Evolutionary conservation across 2,113 vertebrate species (phyloP), one percentile per base, ranked within the genome.

Genomic region (Sakesphorus luctuosus): DNA sequence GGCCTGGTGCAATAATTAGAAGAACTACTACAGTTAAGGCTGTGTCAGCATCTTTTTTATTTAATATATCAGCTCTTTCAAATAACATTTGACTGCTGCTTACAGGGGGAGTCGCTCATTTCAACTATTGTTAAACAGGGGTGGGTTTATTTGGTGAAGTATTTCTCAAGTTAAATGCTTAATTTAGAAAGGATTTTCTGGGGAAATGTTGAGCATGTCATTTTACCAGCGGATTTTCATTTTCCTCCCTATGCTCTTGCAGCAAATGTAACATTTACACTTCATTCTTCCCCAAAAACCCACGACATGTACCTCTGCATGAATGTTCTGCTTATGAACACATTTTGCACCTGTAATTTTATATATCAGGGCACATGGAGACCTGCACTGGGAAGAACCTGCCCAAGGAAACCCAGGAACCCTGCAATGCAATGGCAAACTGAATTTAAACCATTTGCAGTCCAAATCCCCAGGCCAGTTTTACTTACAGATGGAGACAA

Each of bases 1-100:
- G 87, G 75, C 7, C 5, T 11, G 52, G 87, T 69, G 44, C 44
- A 72, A 31, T 75, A 95, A 93, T 96, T 85, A 87, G 31, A 50
- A 63, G n/a, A 55, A 63, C 66, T 36, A 81, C 58, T 79, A 67
- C 68, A 91, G 86, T 62, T 84, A 87, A 66, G 67, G 33, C 71
- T 82, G 59, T 55, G 80, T 82, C 94, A 96, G 92, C 89, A 83
- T 71, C 94, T 92, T 40, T 69, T 67, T 55, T 94, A 86, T 88
- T 92, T 74, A 93, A 92, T 74, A 81, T 33, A 87, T n/a, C 47
- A 76, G 68, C 66, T 85, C 68, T 68, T 90, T 87, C 73, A 94
- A 94, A 75, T 44, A 89, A 89, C 44, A 63, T 75, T 36, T 79
- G 81, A 91, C 72, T 77, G 38, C 61, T 63, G 47, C 24, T 61